Base-by-base conservation (phyloP, 2,113 vertebrate species). In the Lanius ludovicianus region DNA sequence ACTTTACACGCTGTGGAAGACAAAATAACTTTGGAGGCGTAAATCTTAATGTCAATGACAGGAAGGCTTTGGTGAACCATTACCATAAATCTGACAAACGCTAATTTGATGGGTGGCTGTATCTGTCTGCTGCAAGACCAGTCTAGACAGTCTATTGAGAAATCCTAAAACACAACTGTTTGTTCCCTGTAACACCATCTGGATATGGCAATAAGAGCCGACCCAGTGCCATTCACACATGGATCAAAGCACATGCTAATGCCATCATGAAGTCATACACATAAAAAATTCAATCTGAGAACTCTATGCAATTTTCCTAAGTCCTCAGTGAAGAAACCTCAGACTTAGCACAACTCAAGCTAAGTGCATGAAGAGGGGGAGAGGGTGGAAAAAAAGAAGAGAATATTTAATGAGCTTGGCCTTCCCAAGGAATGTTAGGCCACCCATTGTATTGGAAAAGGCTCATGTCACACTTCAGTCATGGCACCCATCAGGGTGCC, bases 21-120 rank as follows among this genome's bases (percentile, higher is more conserved):
- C 97, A 98, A 97, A 98, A 98, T 98, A 98, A 98, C 97, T 97
- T 96, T 64, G 97, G 96, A 98, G 98, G 98, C 98, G 98, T 99
- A 99, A 99, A 99, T 99, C 99, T 99, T 98, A 97, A 99, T 98
- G 99, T 99, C 99, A 99, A 97, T 99, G 99, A 99, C 99, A 99
- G 99, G 99, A 99, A 99, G 98, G 98, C 99, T 99, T 99, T 99
- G 99, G 99, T 98, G 98, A 98, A 98, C 98, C 99, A 99, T 99
- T 99, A 99, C 99, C 99, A 99, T 99, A 99, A 99, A 99, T 99
- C 99, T 99, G 99, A 99, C 99, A 99, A 99, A 99, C 98, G 97
- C 99, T 99, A 99, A 99, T 99, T 99, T 99, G 99, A 99, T 99
- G 99, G 99, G 99, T 99, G 99, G 99, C 99, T 99, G 99, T 99